Evolutionary conservation across 2,113 vertebrate species (phyloP), one percentile per base, ranked within the genome.

Genomic region (Lota lota): DNA sequence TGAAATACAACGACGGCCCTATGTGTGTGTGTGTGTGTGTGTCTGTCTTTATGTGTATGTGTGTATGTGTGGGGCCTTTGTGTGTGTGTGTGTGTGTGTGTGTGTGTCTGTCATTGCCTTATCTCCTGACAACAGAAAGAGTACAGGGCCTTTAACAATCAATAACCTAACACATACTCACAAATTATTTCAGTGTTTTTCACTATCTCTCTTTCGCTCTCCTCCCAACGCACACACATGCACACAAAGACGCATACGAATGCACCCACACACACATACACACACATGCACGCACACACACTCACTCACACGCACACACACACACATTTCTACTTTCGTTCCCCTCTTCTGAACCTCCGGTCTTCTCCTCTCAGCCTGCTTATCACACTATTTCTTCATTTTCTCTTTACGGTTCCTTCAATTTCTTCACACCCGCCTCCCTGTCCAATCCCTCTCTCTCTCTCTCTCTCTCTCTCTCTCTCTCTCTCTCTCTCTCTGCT

Each of bases 51-150:
- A 57, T 51, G 33, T 58, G 36, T 40, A 40, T 66, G 54, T 59
- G 47, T 67, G 63, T 65, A 71, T 75, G 76, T 69, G 33, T 22
- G 58, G 67, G 22, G 73, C 76, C 77, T 72, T 66, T 54, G 64
- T 66, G 64, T 28, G 64, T 77, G 65, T 74, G 63, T 65, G 63
- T 22, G 63, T 22, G 47, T 66, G 54, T 61, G 47, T 67, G 63
- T 67, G 74, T 75, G 74, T 72, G 33, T 22, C 58, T 69, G 22
- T 74, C 77, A 79, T 72, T 66, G 74, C 69, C 87, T 88, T 90
- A 90, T 90, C 87, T 86, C 77, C 53, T 84, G 68, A 88, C 85
- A 88, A 86, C 87, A 90, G 88, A 83, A 78, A 79, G 82, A 83
- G 74, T 85, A 83, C 75, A 83, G 83, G 59, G 72, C 28, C 15